Evolutionary conservation across 2,113 vertebrate species (phyloP).

Genomic region (Ranitomeya variabilis): DNA sequence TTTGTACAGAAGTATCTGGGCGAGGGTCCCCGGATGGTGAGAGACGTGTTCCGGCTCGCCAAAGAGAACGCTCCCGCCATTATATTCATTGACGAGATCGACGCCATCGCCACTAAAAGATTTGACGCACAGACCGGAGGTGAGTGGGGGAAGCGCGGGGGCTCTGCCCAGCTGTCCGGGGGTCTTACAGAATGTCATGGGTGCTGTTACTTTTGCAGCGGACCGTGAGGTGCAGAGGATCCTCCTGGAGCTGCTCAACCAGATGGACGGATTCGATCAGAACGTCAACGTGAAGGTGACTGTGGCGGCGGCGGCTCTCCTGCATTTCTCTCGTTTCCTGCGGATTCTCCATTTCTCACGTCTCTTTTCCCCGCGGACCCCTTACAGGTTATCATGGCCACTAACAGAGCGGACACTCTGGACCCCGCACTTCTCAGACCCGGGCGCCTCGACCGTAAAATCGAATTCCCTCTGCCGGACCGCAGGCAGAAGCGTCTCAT

Average conservation of each 20-base stretch:
- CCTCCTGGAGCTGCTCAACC: constrained; percentile 90
- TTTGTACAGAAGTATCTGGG: constrained; percentile 97
- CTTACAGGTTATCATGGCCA: constrained; percentile 91
- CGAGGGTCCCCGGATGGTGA: constrained; percentile 92
- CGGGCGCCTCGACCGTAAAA: constrained; percentile 89
- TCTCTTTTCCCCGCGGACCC: no score
- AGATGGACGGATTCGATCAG: constrained; percentile 96
- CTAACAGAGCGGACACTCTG: constrained; percentile 91
- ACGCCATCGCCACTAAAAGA: constrained; percentile 93
- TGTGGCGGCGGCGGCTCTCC: neutral
- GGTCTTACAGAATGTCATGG: neutral
- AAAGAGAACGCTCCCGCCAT: constrained; percentile 95
- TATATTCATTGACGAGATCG: constrained; percentile 97
- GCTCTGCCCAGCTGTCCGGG: neutral
- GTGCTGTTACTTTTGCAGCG: constrained; percentile 69
- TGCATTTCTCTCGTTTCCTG: no score
- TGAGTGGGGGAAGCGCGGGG: constrained; percentile 63
- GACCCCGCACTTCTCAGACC: constrained; percentile 90
- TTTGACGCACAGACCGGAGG: constrained; percentile 96
- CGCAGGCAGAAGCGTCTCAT: constrained; percentile 90
- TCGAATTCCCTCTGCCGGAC: constrained; percentile 92
- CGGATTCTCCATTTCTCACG: neutral
- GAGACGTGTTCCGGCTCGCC: constrained; percentile 93
- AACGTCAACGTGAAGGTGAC: constrained; percentile 94
- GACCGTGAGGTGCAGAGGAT: constrained; percentile 93